Evolutionary conservation across 2,888 invertebrate species (phyloP).

Genomic region (Ectemnius lituratus): DNA sequence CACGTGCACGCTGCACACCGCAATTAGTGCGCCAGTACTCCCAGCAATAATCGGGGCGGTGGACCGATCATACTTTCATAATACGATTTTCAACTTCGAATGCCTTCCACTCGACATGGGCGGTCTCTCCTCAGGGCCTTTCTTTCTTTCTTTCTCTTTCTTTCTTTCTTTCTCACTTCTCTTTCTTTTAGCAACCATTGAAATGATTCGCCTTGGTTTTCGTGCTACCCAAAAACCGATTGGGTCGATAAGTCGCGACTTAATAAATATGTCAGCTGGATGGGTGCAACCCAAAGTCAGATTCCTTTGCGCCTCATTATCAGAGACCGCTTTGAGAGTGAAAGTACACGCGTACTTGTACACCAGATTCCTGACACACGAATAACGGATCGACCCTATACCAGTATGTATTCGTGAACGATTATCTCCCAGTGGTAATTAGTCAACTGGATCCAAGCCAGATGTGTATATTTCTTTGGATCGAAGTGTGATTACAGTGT

Average conservation of each 20-base stretch:
- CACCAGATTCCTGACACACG: background rate
- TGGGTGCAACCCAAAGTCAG: conserved; percentile 20
- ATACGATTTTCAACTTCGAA: conserved; percentile 56
- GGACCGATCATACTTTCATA: conserved; percentile 65
- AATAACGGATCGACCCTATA: background rate
- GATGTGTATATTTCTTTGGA: conserved; percentile 18
- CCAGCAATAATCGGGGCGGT: conserved; percentile 57
- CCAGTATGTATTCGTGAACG: background rate
- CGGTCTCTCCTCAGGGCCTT: conserved; percentile 48
- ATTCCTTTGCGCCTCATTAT: conserved; percentile 42
- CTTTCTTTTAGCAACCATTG: too few species aligned
- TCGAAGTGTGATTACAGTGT: background rate
- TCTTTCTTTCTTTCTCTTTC: too few species aligned
- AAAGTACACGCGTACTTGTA: background rate
- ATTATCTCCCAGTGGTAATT: conserved; percentile 16
- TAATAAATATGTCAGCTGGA: conserved; percentile 53
- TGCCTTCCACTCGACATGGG: conserved; percentile 61
- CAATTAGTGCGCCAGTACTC: conserved; percentile 66
- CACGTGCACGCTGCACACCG: conserved; percentile 44
- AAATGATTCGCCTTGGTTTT: conserved; percentile 40
- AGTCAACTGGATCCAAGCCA: background rate
- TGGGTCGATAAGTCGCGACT: conserved; percentile 51
- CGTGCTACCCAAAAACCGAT: conserved; percentile 34
- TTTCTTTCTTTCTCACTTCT: too few species aligned
- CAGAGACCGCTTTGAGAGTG: conserved; percentile 1